Conservation (phyloP, 2,888 invertebrate species). For the Caenorhabditis sp. region DNA sequence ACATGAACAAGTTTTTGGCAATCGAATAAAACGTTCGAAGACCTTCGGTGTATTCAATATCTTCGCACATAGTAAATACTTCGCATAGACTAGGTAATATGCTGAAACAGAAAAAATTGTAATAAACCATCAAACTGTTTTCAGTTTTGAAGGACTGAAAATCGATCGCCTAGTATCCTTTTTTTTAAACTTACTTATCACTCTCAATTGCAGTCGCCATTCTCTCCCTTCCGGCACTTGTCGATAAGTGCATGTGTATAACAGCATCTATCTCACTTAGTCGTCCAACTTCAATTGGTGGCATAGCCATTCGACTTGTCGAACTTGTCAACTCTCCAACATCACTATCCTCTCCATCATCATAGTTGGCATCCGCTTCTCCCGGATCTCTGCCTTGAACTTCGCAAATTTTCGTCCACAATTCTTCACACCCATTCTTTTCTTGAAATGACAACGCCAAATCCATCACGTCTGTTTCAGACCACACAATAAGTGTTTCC, state of each 20-base stretch:
- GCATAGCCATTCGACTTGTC: conserved; percentile 72
- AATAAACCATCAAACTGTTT: neutral
- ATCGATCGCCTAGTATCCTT: too few relatives aligned
- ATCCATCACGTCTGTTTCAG: conserved; percentile 98
- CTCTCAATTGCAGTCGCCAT: conserved; percentile 89
- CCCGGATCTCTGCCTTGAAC: conserved; percentile 99
- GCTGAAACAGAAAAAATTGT: conserved; percentile 27
- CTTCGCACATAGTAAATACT: conserved; percentile 95
- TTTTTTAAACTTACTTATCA: conserved; percentile 79
- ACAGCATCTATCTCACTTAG: conserved; percentile 89
- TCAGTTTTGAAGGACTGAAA: neutral
- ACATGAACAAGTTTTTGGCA: conserved; percentile 95
- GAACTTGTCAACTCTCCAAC: conserved; percentile 25
- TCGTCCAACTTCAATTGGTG: conserved; percentile 90
- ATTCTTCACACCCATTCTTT: conserved; percentile 99
- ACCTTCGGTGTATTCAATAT: conserved; percentile 91
- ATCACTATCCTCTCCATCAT: conserved; percentile 47
- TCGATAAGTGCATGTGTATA: conserved; percentile 79
- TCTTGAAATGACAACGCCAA: conserved; percentile 99
- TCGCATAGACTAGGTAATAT: conserved; percentile 93
- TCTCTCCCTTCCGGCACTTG: conserved; percentile 91
- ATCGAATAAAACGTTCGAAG: conserved; percentile 85
- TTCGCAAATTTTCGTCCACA: conserved; percentile 99
- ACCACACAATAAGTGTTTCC: conserved; percentile 99
- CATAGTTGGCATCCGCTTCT: conserved; percentile 77